phyloP scores from a whole-genome alignment of 2,113 vertebrate species.

The Pardalotus punctatus region DNA sequence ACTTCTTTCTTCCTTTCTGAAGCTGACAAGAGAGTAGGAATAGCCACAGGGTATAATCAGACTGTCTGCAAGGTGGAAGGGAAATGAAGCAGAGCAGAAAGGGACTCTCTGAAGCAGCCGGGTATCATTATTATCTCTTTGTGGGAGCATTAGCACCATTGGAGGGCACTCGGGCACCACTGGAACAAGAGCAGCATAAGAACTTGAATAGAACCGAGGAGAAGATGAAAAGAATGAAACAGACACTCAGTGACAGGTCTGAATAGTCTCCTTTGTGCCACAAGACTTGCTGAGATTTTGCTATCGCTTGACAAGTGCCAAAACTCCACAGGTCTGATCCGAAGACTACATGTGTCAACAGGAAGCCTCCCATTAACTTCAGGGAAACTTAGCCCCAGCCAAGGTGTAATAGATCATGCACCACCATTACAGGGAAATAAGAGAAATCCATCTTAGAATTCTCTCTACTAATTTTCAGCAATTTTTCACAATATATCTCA shows the following conservation, averaged over 20 bases:
- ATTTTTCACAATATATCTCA: conserved; percentile 23
- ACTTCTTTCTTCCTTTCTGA: conserved; percentile 50
- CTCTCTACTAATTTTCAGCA: neutral
- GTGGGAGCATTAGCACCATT: conserved; percentile 57
- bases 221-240: conserved; percentile 27
- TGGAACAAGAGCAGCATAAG: conserved; percentile 39
- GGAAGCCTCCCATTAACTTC: conserved; percentile 42
- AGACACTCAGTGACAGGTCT: conserved; percentile 32
- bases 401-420: conserved; percentile 9
- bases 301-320: conserved; percentile 27
- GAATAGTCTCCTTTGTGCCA: conserved; percentile 46
- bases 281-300: conserved; percentile 43
- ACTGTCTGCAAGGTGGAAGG: conserved; percentile 37
- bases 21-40: conserved; percentile 50
- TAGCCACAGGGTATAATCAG: conserved; percentile 34
- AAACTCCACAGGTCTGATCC: conserved; percentile 42
- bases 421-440: neutral
- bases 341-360: conserved; percentile 46
- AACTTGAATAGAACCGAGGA: conserved; percentile 31
- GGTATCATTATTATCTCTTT: conserved; percentile 53
- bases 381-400: conserved; percentile 29
- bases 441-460: conserved; percentile 23
- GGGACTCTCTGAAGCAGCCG: conserved; percentile 27
- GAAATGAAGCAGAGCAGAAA: conserved; percentile 58
- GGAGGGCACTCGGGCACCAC: conserved; percentile 67